Evolutionary conservation across 2,797 vertebrate species (phyloP), one percentile per base, ranked within the genome.

Genomic region (Gambusia yucatana): DNA sequence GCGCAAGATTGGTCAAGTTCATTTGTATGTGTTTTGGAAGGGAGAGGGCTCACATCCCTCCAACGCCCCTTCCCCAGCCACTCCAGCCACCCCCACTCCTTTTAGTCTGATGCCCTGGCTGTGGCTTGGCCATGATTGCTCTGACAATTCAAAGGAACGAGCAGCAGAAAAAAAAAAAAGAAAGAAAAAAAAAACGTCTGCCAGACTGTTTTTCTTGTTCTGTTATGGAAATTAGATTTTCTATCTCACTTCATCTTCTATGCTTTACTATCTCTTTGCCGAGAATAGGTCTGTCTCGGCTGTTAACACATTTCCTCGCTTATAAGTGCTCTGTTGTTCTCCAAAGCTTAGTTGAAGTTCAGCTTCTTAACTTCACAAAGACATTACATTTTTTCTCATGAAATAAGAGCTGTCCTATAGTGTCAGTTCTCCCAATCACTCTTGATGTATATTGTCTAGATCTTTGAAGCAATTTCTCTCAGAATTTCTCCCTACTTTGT

Each of bases 151-250:
- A 84, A 87, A 86, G 84, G 76, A 77, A 76, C 57, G 82, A 61
- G 73, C 69, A 72, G 74, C 57, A 46, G 28, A 73, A 73, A 72
- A 61, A 46, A 72, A 75, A 86, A 86, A 72, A 86, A 3, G 33
- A 33, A 33, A 1, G 11, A 11, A 50, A 46, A 50, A 72, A 76
- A 87, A 86, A 72, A 84, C 93, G 93, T 93, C 93, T 94, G 91
- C 90, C 88, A 93, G 88, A 92, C 92, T 91, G 92, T 94, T 94
- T 92, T 93, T 86, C 89, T 88, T 90, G 85, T 94, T 93, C 91
- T 93, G 84, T 91, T 93, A 95, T 95, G 94, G 93, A 96, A 95
- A 95, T 96, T 78, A 93, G 93, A 94, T 95, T 93, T 93, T 94
- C 92, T 92, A 88, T 95, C 94, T 94, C 94, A 91, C 90, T 94